Conservation (phyloP, 2,797 vertebrate species). For the Scomberomorus guttatus region DNA sequence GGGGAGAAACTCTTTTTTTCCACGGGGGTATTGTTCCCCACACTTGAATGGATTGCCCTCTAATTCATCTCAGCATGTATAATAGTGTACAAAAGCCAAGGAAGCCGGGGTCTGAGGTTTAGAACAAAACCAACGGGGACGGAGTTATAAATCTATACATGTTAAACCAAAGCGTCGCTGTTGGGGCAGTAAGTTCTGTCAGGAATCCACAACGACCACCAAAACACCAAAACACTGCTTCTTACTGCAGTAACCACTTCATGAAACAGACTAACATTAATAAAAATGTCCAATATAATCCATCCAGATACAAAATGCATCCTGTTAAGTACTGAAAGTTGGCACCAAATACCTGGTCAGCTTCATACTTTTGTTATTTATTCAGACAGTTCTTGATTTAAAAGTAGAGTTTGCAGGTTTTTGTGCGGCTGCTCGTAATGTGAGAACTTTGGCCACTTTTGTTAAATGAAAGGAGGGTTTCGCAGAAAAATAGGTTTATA, state of each 20-base stretch:
- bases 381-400: not conserved
- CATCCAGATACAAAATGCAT: not conserved
- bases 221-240: not conserved
- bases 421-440: not conserved
- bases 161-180: slow-evolving; percentile 34
- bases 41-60: slow-evolving; percentile 84
- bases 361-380: not conserved
- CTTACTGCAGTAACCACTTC: slow-evolving; percentile 10
- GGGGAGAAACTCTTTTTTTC: slow-evolving; percentile 64
- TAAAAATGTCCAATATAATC: not conserved
- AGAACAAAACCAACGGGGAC: slow-evolving; percentile 69
- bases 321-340: not conserved
- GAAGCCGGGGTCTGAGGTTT: slow-evolving; percentile 55
- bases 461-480: not conserved
- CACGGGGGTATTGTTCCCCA: slow-evolving; percentile 79
- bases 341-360: not conserved
- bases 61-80: slow-evolving; percentile 83
- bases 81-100: slow-evolving; percentile 76
- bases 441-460: not conserved
- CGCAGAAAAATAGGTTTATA: not conserved
- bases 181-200: slow-evolving; percentile 5
- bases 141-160: slow-evolving; percentile 63
- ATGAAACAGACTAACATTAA: not conserved
- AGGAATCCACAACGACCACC: slow-evolving; percentile 25
- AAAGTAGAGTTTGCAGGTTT: not conserved